A percentile compares a stretch with the other conserved stretches of the same genome.
Evolutionary conservation across 2,888 invertebrate species (phyloP).

Genomic region (Rhopalosiphum nymphaeae): DNA sequence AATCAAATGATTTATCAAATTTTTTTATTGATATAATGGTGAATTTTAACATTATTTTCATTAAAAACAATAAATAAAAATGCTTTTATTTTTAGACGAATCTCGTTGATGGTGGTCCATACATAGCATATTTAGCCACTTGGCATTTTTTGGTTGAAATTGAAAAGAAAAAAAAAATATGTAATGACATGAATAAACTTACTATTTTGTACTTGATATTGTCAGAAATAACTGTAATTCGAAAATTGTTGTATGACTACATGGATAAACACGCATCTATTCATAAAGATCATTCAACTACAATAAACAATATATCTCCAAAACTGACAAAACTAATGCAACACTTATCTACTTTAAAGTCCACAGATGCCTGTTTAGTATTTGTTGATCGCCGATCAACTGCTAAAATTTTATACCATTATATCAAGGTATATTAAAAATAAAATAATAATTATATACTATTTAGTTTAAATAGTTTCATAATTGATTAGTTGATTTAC

Average conservation of each 20-base stretch:
- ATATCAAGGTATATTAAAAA: slow-evolving; percentile 73
- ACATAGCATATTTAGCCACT: slow-evolving; percentile 9
- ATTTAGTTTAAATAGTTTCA: neutral
- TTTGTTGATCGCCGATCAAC: slow-evolving; percentile 82
- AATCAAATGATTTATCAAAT: neutral
- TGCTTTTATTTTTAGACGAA: slow-evolving; percentile 9
- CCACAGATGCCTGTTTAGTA: slow-evolving; percentile 73
- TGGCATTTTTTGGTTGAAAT: slow-evolving; percentile 17
- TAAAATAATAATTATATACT: neutral
- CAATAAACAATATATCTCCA: slow-evolving; percentile 73
- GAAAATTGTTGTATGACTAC: slow-evolving; percentile 53
- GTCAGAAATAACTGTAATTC: slow-evolving; percentile 28
- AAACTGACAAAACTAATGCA: slow-evolving; percentile 77
- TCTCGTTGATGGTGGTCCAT: neutral
- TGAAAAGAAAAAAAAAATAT: neutral
- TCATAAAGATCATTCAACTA: slow-evolving; percentile 53
- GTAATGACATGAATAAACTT: neutral
- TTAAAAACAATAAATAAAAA: neutral
- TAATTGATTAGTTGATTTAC: neutral
- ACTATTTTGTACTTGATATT: neutral
- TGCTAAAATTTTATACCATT: slow-evolving; percentile 80
- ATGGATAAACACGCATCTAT: neutral
- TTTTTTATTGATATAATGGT: neutral
- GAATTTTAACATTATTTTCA: neutral
- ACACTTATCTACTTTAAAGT: slow-evolving; percentile 73